Base-by-base conservation (phyloP, 2,113 vertebrate species). In the Myxocyprinus asiaticus region DNA sequence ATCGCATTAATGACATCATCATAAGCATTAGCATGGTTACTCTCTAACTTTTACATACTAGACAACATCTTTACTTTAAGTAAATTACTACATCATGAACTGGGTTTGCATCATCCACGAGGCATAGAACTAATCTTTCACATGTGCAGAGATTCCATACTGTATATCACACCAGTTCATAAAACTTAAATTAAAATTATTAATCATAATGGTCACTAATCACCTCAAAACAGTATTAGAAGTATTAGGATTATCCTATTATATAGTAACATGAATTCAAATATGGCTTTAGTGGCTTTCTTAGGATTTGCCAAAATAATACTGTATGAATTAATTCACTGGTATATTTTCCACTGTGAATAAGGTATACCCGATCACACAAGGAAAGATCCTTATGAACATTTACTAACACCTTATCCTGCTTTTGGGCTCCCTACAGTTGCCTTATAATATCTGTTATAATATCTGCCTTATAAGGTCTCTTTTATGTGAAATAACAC, bases 391-490 rank as follows among this genome's bases (percentile, higher is more conserved):
- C 22, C 22, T 33, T 33, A 33, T 48, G 22, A 59, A 69, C 53
- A 58, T n/a, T 50, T n/a, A 64, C 48, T 4, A 69, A 59, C 63
- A 79, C 15, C 68, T 66, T 65, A 61, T 43, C 48, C 55, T 61
- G 22, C 22, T 33, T 33, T 15, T 64, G 48, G 55, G n/a, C 64
- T 78, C 50, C 47, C 61, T 82, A 14, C 63, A 69, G 47, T 73
- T 33, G 22, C 22, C 88, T 88, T 85, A 87, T 69, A n/a, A 44
- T 14, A 5, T 63, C 14, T 76, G 10, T n/a, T n/a, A n/a, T n/a
- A n/a, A n/a, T n/a, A n/a, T 75, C 9, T 33, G 22, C n/a, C n/a
- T n/a, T n/a, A n/a, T n/a, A n/a, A n/a, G 22, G 22, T 1, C 22
- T 33, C 22, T 33, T 1, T 33, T 1, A 33, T 33, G 22, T 33